Percentiles rank a stretch among this genome's conserved stretches.
Evolutionary conservation across 2,888 invertebrate species (phyloP).

Genomic region (Callyntrura sp.): DNA sequence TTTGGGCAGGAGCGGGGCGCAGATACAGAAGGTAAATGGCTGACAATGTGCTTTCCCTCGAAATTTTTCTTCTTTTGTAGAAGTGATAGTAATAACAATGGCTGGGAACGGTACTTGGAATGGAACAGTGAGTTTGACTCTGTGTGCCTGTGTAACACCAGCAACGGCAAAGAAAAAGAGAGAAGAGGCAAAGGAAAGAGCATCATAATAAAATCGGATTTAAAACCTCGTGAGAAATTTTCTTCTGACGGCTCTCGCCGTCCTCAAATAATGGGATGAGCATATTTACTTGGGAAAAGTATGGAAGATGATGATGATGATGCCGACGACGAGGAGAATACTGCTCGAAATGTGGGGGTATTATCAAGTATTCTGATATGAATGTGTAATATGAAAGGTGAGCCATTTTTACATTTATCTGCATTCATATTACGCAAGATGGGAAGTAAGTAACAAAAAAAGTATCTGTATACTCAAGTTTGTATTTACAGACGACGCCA

Average conservation of each 20-base stretch:
- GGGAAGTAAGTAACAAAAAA: no score
- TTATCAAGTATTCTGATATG: conserved; percentile 17
- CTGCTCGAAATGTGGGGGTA: background rate
- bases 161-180: background rate
- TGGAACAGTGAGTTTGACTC: background rate
- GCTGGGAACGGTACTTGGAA: background rate
- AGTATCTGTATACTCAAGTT: no score
- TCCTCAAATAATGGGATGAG: conserved; percentile 70
- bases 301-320: background rate
- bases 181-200: conserved; percentile 10
- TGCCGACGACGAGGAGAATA: no score
- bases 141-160: background rate
- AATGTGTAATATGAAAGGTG: background rate
- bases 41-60: conserved; percentile 15
- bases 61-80: conserved; percentile 6
- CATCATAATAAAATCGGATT: conserved; percentile 77
- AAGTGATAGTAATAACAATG: background rate
- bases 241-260: conserved; percentile 59
- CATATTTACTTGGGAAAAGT: conserved; percentile 52
- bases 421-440: background rate
- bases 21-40: background rate
- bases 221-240: conserved; percentile 77
- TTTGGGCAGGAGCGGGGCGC: no score
- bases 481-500: no score
- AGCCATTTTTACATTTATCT: background rate